Percentiles rank a stretch among this genome's conserved stretches.
Conservation (phyloP, 2,888 invertebrate genomes). For the Trilocha varians region DNA sequence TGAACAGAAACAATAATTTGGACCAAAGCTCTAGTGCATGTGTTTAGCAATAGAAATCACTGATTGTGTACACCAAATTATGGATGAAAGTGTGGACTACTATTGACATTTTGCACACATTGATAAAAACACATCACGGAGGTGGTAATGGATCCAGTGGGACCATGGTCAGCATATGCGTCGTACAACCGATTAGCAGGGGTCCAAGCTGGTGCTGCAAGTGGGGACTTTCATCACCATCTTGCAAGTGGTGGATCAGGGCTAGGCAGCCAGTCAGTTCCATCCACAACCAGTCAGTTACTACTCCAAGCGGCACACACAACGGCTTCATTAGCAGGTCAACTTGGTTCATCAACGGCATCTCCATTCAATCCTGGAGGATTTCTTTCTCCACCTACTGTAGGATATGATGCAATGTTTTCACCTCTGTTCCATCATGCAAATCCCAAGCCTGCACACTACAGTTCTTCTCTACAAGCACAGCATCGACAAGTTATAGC, state of each 20-base stretch:
- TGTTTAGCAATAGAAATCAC: conserved; percentile 47
- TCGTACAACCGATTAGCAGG: conserved; percentile 87
- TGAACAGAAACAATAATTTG: conserved; percentile 38
- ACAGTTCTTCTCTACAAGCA: conserved; percentile 76
- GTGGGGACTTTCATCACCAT: conserved; percentile 79
- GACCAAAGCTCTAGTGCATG: conserved; percentile 49
- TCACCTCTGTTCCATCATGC: conserved; percentile 87
- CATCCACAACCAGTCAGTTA: conserved; percentile 78
- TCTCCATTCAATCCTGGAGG: conserved; percentile 80
- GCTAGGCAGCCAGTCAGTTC: conserved; percentile 69
- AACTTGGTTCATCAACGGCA: conserved; percentile 75
- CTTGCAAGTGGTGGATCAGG: conserved; percentile 74
- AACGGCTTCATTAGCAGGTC: conserved; percentile 75
- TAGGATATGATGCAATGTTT: conserved; percentile 87
- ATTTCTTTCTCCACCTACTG: conserved; percentile 82
- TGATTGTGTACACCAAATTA: conserved; percentile 57
- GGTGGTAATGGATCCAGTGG: conserved; percentile 89
- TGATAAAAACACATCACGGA: conserved; percentile 58
- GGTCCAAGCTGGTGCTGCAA: conserved; percentile 78
- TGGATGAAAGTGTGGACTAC: conserved; percentile 71
- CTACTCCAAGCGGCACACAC: conserved; percentile 78
- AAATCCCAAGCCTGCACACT: conserved; percentile 81
- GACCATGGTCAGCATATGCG: conserved; percentile 88
- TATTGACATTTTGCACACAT: conserved; percentile 63
- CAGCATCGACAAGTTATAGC: conserved; percentile 81